These are phyloP conservation scores for Anguilla obscura DNA, from an alignment of 2,797 vertebrate species.

Conservation along the genomic window DNA sequence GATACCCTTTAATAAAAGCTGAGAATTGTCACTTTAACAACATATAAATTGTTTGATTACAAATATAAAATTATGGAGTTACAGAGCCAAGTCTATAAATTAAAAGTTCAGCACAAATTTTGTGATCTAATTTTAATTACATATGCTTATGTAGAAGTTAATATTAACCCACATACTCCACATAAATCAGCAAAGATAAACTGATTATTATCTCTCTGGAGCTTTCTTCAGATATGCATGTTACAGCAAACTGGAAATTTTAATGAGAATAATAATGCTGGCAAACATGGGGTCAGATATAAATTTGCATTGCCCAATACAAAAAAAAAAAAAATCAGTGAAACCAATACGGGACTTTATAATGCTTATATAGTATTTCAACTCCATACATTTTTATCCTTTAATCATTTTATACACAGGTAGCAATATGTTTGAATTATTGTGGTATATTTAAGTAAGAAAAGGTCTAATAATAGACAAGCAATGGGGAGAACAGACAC, in stretches of 20 bases:
- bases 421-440: not conserved
- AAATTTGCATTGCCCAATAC: not conserved
- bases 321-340: not conserved
- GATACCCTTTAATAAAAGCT: too few relatives aligned
- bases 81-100: not conserved
- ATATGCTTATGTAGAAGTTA: not conserved
- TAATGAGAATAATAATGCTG: not conserved
- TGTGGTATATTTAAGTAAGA: not conserved
- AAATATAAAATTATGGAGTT: too few relatives aligned
- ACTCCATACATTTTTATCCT: not conserved
- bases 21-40: too few relatives aligned
- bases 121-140: constrained; percentile 5
- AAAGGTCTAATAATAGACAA: not conserved
- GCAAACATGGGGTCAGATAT: not conserved
- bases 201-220: not conserved
- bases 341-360: not conserved
- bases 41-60: too few relatives aligned
- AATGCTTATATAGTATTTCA: not conserved
- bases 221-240: not conserved
- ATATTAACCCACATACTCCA: not conserved
- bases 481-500: not conserved
- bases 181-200: constrained; percentile 10
- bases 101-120: not conserved
- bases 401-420: not conserved
- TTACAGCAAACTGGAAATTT: not conserved